A percentile compares a stretch with the other conserved stretches of the same genome.
These are phyloP conservation scores for Drosophila infuscata DNA, from an alignment of 2,888 invertebrate genomes.

Conservation along the genomic window DNA sequence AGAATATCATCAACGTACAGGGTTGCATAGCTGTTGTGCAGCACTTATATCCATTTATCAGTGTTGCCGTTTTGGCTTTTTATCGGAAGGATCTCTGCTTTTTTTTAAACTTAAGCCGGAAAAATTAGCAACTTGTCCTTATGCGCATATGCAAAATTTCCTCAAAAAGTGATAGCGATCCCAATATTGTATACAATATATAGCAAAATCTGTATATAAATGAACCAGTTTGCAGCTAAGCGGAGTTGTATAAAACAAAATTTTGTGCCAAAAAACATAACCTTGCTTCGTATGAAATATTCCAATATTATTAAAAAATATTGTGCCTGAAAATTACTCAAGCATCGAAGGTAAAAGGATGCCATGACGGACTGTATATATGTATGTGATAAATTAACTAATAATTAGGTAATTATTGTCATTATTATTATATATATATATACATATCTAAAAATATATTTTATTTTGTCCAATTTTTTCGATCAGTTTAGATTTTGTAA, in stretches of 20 bases:
- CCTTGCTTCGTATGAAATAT: neutral
- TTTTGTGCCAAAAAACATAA: neutral
- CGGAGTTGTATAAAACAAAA: neutral
- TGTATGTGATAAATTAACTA: neutral
- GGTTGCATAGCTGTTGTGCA: slow-evolving; percentile 3
- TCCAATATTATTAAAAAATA: neutral
- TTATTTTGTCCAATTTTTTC: neutral
- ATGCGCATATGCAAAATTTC: neutral
- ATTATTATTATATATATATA: neutral
- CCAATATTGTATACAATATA: neutral
- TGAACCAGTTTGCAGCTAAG: neutral
- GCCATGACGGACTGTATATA: neutral
- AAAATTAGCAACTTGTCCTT: neutral
- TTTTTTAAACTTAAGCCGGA: neutral
- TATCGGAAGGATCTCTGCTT: neutral
- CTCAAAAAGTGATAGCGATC: neutral
- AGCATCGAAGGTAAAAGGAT: neutral
- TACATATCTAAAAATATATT: neutral
- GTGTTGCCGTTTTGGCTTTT: neutral
- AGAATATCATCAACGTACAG: neutral
- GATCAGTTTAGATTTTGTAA: neutral
- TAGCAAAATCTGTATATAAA: neutral
- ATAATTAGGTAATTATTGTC: neutral
- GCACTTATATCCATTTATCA: slow-evolving; percentile 12
- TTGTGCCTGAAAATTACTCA: neutral